Base-by-base conservation (phyloP, 2,888 invertebrate genomes). In the Notodonta ziczac region DNA sequence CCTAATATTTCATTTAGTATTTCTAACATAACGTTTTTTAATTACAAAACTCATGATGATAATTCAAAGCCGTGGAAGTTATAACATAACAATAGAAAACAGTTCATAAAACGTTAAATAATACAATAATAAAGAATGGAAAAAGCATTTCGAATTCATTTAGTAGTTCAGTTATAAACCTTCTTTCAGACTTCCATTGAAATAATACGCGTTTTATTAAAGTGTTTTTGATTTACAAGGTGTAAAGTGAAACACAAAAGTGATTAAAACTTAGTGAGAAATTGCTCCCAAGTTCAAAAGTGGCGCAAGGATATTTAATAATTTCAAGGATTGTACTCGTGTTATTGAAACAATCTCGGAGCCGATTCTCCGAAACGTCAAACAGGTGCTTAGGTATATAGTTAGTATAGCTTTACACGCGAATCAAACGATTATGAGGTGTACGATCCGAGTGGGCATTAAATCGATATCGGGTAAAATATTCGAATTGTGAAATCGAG, bases 241-340 rank as follows among this genome's bases (percentile, higher is more conserved):
- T 75, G 76, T 65, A 59, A 70, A 72, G 75, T 66, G 63, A 70
- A 75, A 73, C 61, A 70, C 63, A 66, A 72, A 73, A 74, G 62
- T 72, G 63, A 72, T 73, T 75, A 75, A 67, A 73, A 72, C 65
- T 73, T 73, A 56, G n/a, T 0, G 5, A 50, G n/a, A 50, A 64
- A 61, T 65, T 56, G 54, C 48, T 53, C 39, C 40, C 61, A 70
- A 70, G 67, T 72, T 70, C 69, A 60, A 72, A 60, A 65, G 62
- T 72, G 66, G 62, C 62, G 60, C 56, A 61, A 65, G 61, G 56
- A 67, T 66, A 65, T 60, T 67, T 71, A 65, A 63, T 69, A 59
- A 67, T 72, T 69, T 68, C 39, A 51, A 52, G 56, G 63, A 65
- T 48, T 62, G 60, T 69, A 65, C 69, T n/a, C 72, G 61, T 74